Conservation (phyloP, 2,888 invertebrate genomes). For the Noctua fimbriata region DNA sequence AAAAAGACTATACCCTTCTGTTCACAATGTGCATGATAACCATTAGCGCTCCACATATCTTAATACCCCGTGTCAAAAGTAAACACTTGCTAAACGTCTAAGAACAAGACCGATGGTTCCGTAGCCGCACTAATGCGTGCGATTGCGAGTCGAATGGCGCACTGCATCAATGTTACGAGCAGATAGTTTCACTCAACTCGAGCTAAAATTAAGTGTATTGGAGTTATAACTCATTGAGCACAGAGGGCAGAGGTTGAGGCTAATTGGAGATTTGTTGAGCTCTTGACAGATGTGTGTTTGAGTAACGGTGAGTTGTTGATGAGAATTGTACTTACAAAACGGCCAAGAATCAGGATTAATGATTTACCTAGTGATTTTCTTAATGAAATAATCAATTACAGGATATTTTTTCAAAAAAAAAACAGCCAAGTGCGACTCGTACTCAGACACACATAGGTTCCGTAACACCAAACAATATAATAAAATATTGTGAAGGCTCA, state of each 20-base stretch:
- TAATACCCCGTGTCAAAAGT: conserved; percentile 29
- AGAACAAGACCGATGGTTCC: conserved; percentile 56
- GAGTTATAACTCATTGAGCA: conserved; percentile 42
- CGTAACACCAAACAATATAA: too few relatives aligned
- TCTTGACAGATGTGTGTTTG: conserved; percentile 15
- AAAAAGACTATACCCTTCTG: neutral
- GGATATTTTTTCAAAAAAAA: too few relatives aligned
- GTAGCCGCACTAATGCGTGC: conserved; percentile 59
- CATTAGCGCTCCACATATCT: conserved; percentile 40
- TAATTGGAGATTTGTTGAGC: conserved; percentile 20
- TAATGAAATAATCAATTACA: too few relatives aligned
- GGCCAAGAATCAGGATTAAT: neutral
- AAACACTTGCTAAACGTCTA: conserved; percentile 55
- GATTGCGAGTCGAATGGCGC: conserved; percentile 63
- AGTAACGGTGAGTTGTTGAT: neutral
- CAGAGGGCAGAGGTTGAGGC: conserved; percentile 30
- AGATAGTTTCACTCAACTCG: conserved; percentile 60
- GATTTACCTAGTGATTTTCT: neutral
- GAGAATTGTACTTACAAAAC: neutral
- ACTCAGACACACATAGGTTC: too few relatives aligned
- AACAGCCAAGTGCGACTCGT: too few relatives aligned
- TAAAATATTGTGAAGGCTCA: too few relatives aligned
- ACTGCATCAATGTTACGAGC: conserved; percentile 63
- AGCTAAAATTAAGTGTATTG: conserved; percentile 61
- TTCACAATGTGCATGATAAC: neutral